Conservation (phyloP, 2,888 invertebrate genomes). For the Willowsia nigromaculata region DNA sequence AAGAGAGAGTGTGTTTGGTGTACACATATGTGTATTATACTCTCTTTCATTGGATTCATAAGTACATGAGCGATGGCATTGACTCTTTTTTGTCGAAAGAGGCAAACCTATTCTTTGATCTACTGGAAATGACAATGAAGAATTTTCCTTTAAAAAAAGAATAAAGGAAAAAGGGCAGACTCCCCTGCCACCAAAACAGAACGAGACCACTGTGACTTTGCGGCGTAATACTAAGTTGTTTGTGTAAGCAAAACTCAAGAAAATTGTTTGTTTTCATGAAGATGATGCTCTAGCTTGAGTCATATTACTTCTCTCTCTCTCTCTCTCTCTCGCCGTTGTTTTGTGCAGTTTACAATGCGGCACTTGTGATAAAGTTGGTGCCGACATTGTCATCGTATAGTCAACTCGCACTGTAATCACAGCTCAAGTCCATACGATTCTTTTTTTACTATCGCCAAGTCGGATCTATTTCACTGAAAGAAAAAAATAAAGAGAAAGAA, state of each 20-base stretch:
- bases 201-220: not conserved
- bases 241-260: conserved; percentile 31
- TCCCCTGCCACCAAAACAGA: not conserved
- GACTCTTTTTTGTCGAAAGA: not conserved
- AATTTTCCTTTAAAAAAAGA: conserved; percentile 3
- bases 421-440: not conserved
- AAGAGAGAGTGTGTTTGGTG: not conserved
- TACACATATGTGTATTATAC: not conserved
- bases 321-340: too few species aligned
- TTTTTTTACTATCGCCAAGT: not conserved
- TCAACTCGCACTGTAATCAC: not conserved
- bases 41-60: not conserved
- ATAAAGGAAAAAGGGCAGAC: not conserved
- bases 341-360: not conserved
- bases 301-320: not conserved
- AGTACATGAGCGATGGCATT: not conserved
- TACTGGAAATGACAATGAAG: conserved; percentile 54
- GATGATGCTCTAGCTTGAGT: not conserved
- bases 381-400: not conserved
- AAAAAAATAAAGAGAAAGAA: not conserved
- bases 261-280: conserved; percentile 49
- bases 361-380: not conserved
- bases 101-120: conserved; percentile 30
- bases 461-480: not conserved
- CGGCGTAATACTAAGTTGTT: conserved; percentile 19